A percentile compares a stretch with the other conserved stretches of the same genome.
Conservation (phyloP, 2,797 vertebrate species). For the Propithecus perrieri region DNA sequence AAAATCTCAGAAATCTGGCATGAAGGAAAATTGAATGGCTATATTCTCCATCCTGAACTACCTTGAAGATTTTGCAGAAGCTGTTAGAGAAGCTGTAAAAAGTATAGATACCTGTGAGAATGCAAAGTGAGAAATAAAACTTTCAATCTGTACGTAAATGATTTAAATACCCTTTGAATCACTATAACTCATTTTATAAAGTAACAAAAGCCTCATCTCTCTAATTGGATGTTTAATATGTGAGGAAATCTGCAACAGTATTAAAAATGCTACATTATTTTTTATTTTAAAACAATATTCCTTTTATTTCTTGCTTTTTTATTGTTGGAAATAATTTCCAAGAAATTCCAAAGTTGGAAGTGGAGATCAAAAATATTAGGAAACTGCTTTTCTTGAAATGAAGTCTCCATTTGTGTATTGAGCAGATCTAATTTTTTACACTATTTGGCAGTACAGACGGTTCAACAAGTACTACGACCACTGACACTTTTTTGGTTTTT, state of each 20-base stretch:
- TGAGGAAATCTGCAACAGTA: not conserved
- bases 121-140: not conserved
- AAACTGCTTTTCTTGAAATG: not conserved
- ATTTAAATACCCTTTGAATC: not conserved
- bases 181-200: not conserved
- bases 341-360: not conserved
- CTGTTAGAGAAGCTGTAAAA: not conserved
- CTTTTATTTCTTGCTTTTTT: not conserved
- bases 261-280: not conserved
- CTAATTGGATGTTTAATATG: not conserved
- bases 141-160: not conserved
- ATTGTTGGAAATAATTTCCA: not conserved
- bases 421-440: slow-evolving; percentile 2
- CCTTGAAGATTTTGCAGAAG: not conserved
- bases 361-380: not conserved
- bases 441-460: not conserved
- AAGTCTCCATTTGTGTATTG: not conserved
- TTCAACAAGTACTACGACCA: not conserved
- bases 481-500: not conserved
- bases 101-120: not conserved
- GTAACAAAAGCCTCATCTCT: not conserved
- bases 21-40: not conserved
- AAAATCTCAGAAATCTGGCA: not conserved
- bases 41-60: not conserved
- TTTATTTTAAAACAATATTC: not conserved